Evolutionary conservation across 2,888 invertebrate genomes (phyloP).

Genomic region (Scrobipalpa atriplicella): DNA sequence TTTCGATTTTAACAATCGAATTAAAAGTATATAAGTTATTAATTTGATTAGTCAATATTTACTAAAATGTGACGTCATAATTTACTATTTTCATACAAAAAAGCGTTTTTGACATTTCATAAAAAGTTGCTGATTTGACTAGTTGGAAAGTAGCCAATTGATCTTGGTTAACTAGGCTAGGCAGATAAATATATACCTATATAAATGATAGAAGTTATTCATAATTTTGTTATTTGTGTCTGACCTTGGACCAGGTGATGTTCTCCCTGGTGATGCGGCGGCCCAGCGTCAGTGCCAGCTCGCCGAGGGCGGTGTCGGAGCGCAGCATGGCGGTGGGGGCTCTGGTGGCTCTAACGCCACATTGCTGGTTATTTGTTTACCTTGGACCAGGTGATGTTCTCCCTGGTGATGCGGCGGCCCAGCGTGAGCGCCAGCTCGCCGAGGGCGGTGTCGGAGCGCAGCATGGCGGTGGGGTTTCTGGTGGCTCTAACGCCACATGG

Average conservation of each 20-base stretch:
- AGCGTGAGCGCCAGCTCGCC: constrained; percentile 86
- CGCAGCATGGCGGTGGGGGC: constrained; percentile 82
- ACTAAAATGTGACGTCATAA: no score
- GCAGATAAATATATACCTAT: no score
- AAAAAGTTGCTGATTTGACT: no score
- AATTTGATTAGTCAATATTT: no score
- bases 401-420: constrained; percentile 87
- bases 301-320: constrained; percentile 83
- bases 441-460: constrained; percentile 83
- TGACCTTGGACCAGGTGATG: constrained; percentile 92
- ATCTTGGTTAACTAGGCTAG: no score
- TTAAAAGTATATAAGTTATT: no score
- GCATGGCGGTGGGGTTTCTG: constrained; percentile 82
- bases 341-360: constrained; percentile 88
- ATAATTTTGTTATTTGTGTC: not conserved
- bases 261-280: constrained; percentile 87
- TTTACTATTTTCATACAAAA: no score
- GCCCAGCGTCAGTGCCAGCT: constrained; percentile 86
- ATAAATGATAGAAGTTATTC: no score
- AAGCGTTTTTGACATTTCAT: no score
- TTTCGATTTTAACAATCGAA: no score
- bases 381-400: constrained; percentile 91
- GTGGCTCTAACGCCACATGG: constrained; percentile 64
- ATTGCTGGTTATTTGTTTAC: constrained; percentile 75
- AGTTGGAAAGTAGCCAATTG: no score